Evolutionary conservation across 2,888 invertebrate genomes (phyloP).

Genomic region (Cabera pusaria): DNA sequence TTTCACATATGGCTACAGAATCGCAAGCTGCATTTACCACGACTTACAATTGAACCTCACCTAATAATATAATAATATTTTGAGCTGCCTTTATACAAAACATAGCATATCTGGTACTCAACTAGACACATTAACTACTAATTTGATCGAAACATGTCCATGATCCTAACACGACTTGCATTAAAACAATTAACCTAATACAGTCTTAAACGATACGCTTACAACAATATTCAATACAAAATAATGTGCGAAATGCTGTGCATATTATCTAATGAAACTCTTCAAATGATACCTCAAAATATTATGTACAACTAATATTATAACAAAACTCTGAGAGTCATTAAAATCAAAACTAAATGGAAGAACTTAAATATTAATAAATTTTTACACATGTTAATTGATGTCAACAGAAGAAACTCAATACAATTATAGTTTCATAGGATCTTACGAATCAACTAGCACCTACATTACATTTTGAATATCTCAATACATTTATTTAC

Average conservation of each 20-base stretch:
- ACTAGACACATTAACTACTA: constrained; percentile 32
- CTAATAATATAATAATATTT: constrained; percentile 29
- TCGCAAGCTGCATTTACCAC: constrained; percentile 16
- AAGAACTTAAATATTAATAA: constrained; percentile 28
- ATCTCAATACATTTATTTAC: constrained; percentile 14
- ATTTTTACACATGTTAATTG: constrained; percentile 25
- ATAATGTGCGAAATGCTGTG: constrained; percentile 59
- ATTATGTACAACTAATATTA: constrained; percentile 37
- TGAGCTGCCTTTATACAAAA: constrained; percentile 45
- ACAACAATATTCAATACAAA: constrained; percentile 44
- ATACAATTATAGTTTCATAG: constrained; percentile 46
- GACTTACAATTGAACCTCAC: constrained; percentile 19
- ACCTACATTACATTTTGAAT: constrained; percentile 47
- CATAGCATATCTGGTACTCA: constrained; percentile 1
- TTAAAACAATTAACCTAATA: constrained; percentile 58
- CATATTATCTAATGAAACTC: constrained; percentile 45
- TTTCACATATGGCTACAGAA: constrained; percentile 41
- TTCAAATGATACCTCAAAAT: constrained; percentile 31
- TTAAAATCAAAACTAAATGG: constrained; percentile 38
- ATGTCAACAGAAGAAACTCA: constrained; percentile 19
- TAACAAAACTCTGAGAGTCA: constrained; percentile 41
- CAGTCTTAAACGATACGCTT: constrained; percentile 62
- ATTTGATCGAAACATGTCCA: constrained; percentile 30
- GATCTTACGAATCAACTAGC: constrained; percentile 63
- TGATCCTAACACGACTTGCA: constrained; percentile 47